phyloP scores from a whole-genome alignment of 2,888 invertebrate genomes.

The Spisula subtruncata region DNA sequence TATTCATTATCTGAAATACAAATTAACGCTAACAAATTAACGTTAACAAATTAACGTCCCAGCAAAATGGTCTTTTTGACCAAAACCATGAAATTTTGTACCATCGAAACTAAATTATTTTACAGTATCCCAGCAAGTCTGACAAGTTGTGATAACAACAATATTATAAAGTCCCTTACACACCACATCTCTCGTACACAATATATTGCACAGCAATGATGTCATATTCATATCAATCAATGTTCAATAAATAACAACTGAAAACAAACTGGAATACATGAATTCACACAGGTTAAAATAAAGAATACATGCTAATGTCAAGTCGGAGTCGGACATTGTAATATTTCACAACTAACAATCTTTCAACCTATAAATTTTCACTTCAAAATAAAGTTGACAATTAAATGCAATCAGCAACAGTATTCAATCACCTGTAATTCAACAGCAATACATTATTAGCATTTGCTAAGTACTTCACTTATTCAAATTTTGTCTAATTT shows the following conservation, averaged over 20 bases:
- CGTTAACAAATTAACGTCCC: no score
- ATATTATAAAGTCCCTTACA: not conserved
- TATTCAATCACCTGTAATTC: no score
- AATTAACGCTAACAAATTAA: no score
- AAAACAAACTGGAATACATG: not conserved
- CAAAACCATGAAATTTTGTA: no score
- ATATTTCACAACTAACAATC: not conserved
- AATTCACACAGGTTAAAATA: not conserved
- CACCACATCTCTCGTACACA: not conserved
- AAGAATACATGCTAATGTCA: not conserved
- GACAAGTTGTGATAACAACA: not conserved
- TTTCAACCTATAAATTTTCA: not conserved
- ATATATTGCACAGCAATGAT: conserved; percentile 18
- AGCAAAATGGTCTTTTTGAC: no score
- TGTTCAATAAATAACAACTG: conserved; percentile 21
- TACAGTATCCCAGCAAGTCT: no score
- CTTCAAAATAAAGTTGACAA: no score
- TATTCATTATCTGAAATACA: no score
- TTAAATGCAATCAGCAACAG: no score
- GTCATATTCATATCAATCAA: not conserved
- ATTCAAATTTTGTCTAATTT: not conserved
- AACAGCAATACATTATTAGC: no score
- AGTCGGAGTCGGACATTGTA: not conserved
- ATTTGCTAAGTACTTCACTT: no score
- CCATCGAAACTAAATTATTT: no score